Percentiles rank a stretch among this genome's conserved stretches.
These are phyloP conservation scores for Pseudococcus viburni DNA, from an alignment of 2,888 invertebrate species.

Conservation along the genomic window DNA sequence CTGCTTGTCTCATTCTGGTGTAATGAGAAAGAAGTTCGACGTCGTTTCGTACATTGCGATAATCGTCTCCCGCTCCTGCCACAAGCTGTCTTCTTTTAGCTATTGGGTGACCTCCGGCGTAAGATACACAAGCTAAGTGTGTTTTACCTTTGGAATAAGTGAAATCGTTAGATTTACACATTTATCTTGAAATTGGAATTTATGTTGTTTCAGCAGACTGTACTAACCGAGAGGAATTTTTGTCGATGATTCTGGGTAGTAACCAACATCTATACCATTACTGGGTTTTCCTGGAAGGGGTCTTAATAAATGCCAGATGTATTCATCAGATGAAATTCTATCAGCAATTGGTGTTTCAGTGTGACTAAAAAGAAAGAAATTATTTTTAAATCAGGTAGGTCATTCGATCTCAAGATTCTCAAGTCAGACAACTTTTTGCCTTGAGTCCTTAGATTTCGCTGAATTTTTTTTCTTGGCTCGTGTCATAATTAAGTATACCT, in stretches of 20 bases:
- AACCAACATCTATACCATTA: slow-evolving; percentile 63
- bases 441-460: too few species aligned
- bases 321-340: slow-evolving; percentile 80
- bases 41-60: slow-evolving; percentile 83
- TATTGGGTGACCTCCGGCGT: slow-evolving; percentile 85
- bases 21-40: slow-evolving; percentile 90
- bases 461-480: too few species aligned
- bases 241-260: slow-evolving; percentile 61
- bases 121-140: slow-evolving; percentile 86
- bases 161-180: not conserved
- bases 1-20: slow-evolving; percentile 73
- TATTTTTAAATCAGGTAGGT: too few species aligned
- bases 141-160: slow-evolving; percentile 78
- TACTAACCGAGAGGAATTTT: slow-evolving; percentile 59
- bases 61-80: slow-evolving; percentile 75
- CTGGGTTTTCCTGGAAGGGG: slow-evolving; percentile 62
- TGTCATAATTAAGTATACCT: too few species aligned
- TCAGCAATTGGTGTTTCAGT: slow-evolving; percentile 74
- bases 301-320: slow-evolving; percentile 74
- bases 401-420: too few species aligned
- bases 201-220: not conserved
- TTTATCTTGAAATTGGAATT: not conserved
- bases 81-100: slow-evolving; percentile 82
- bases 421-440: too few species aligned
- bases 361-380: slow-evolving; percentile 72